These are phyloP conservation scores for Eudasyphora cyanicolor DNA, from an alignment of 2,888 invertebrate genomes.

Conservation along the genomic window DNA sequence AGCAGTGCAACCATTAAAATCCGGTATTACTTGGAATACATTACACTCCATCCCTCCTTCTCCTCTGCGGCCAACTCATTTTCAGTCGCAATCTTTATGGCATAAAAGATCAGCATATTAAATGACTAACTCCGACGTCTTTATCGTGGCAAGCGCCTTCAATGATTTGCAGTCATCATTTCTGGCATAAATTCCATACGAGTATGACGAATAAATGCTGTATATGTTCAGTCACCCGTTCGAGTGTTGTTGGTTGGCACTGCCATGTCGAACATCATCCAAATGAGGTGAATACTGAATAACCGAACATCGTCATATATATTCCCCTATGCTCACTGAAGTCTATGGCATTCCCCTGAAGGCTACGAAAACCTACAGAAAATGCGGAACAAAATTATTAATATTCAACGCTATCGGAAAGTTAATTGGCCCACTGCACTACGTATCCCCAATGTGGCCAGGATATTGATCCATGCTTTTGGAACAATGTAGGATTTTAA, in stretches of 20 bases:
- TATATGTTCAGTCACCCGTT: neutral
- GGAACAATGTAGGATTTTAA: neutral
- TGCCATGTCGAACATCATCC: constrained; percentile 30
- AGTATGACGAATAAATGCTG: neutral
- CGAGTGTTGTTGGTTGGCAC: neutral
- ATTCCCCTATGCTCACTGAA: neutral
- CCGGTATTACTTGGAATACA: constrained; percentile 27
- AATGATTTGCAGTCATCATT: neutral
- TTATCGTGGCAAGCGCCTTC: too few relatives aligned
- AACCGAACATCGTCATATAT: neutral
- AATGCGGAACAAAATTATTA: constrained; percentile 30
- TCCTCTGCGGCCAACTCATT: neutral
- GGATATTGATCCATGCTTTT: neutral
- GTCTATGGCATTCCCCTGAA: neutral
- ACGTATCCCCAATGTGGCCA: neutral
- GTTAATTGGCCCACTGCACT: constrained; percentile 52
- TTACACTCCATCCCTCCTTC: neutral
- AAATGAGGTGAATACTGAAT: constrained; percentile 21
- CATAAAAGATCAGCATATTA: constrained; percentile 58
- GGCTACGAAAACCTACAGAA: neutral
- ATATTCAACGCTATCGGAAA: constrained; percentile 46
- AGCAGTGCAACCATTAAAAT: constrained; percentile 46
- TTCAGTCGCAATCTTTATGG: constrained; percentile 28
- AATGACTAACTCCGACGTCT: constrained; percentile 48
- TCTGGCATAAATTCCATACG: neutral